These are phyloP conservation scores for Plebejus melissa DNA, from an alignment of 2,888 invertebrate genomes.

Conservation along the genomic window DNA sequence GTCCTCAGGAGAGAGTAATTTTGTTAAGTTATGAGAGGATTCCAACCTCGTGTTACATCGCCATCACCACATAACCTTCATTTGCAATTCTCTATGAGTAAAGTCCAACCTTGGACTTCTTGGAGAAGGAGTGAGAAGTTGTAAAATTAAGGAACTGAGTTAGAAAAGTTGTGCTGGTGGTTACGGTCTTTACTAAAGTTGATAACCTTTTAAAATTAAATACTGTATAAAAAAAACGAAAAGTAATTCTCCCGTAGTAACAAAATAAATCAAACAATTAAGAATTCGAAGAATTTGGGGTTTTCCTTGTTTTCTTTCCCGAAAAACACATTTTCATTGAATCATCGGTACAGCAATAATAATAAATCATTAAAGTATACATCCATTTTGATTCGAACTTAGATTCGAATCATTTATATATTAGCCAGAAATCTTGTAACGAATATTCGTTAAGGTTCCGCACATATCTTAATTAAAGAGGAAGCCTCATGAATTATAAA, in stretches of 20 bases:
- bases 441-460: conserved; percentile 1
- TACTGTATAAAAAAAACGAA: background rate
- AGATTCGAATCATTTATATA: background rate
- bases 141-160: too few species aligned
- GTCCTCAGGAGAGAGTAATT: background rate
- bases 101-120: background rate
- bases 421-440: background rate
- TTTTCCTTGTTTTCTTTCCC: background rate
- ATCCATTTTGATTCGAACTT: background rate
- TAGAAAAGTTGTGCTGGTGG: too few species aligned
- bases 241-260: background rate
- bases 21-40: background rate
- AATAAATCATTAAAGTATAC: background rate
- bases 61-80: background rate
- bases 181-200: too few species aligned
- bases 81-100: background rate
- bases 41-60: background rate
- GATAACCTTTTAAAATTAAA: too few species aligned
- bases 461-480: conserved; percentile 13
- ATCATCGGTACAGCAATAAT: background rate
- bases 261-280: background rate
- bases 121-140: too few species aligned
- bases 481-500: conserved; percentile 17
- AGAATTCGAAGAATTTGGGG: background rate
- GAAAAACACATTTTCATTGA: background rate